Conservation (phyloP, 1,140 invertebrate species). For the Galleria mellonella region DNA sequence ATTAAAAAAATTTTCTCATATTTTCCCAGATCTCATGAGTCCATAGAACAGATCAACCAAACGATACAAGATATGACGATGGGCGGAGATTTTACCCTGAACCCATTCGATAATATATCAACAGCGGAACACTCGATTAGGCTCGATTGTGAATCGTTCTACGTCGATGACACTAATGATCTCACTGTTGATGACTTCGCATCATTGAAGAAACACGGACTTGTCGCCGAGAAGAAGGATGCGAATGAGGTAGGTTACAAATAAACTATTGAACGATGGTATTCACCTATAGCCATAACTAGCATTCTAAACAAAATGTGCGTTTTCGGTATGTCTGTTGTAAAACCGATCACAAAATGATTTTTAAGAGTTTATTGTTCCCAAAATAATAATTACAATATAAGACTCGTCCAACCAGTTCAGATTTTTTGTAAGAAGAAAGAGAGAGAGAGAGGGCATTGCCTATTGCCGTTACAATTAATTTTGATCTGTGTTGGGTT, state of each 20-base stretch:
- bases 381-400: too few relatives aligned
- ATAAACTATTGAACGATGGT: too few relatives aligned
- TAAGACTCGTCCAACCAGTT: too few relatives aligned
- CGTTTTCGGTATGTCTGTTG: too few relatives aligned
- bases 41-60: constrained; percentile 66
- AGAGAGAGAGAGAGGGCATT: too few relatives aligned
- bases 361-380: too few relatives aligned
- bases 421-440: too few relatives aligned
- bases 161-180: constrained; percentile 48
- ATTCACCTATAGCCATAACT: too few relatives aligned
- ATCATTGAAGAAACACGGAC: constrained; percentile 61
- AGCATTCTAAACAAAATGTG: too few relatives aligned
- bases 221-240: constrained; percentile 58
- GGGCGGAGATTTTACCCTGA: constrained; percentile 61
- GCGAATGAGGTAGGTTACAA: constrained; percentile 39
- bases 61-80: constrained; percentile 71
- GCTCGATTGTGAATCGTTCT: constrained; percentile 53
- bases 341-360: too few relatives aligned
- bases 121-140: constrained; percentile 51
- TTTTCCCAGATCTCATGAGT: constrained; percentile 42
- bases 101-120: constrained; percentile 60
- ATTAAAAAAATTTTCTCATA: constrained; percentile 3
- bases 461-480: too few relatives aligned
- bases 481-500: too few relatives aligned
- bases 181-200: constrained; percentile 64